Conservation (phyloP, 2,888 invertebrate genomes). For the Melangyna quadrimaculata region DNA sequence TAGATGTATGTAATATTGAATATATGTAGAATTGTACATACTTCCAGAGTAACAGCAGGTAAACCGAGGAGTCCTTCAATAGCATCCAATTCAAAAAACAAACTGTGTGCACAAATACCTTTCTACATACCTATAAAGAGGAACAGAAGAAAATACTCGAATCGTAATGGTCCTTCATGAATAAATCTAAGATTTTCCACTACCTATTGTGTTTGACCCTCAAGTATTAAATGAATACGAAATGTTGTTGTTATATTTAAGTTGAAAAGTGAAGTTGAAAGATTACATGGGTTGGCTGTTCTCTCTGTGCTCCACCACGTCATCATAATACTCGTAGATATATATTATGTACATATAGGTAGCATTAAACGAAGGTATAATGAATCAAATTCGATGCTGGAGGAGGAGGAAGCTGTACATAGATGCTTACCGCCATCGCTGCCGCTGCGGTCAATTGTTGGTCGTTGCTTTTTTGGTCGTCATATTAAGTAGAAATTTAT, state of each 20-base stretch:
- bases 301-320: not conserved
- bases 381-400: conserved; percentile 16
- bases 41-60: conserved; percentile 59
- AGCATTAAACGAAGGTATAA: not conserved
- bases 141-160: conserved; percentile 27
- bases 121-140: not conserved
- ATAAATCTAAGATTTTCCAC: conserved; percentile 70
- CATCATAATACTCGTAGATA: not conserved
- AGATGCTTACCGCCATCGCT: not conserved
- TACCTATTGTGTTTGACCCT: conserved; percentile 67
- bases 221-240: conserved; percentile 71
- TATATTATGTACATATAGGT: not conserved
- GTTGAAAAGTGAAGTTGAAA: conserved; percentile 56
- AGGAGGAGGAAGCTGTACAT: not conserved
- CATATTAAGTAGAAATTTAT: conserved; percentile 65
- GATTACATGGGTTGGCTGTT: conserved; percentile 1
- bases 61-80: conserved; percentile 59
- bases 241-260: conserved; percentile 58
- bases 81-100: conserved; percentile 45
- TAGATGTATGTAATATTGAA: not conserved
- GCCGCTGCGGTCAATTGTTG: conserved; percentile 1
- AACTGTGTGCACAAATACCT: not conserved
- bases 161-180: conserved; percentile 68
- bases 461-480: conserved; percentile 37
- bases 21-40: not conserved